Conservation (phyloP, 2,113 vertebrate species). For the Mastomys natalensis region DNA sequence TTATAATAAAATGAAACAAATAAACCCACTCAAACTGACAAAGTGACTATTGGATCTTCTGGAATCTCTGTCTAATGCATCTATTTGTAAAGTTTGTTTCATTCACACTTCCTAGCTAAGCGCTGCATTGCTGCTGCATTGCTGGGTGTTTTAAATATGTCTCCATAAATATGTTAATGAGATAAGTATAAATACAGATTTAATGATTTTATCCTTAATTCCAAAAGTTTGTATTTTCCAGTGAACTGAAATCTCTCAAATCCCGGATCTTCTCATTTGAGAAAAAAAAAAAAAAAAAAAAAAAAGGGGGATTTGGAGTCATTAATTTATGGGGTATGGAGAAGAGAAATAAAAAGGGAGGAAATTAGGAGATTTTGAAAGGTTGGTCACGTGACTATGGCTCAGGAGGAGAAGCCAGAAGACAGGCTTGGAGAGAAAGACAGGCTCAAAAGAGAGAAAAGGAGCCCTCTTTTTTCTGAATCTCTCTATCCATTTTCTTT, state of each 20-base stretch:
- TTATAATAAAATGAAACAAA: neutral
- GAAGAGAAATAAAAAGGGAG: neutral
- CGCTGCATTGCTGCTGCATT: slow-evolving; percentile 5
- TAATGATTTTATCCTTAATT: slow-evolving; percentile 18
- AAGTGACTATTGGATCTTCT: slow-evolving; percentile 46
- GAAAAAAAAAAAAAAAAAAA: neutral
- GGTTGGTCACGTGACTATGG: neutral
- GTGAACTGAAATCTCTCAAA: neutral
- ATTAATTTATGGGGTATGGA: neutral
- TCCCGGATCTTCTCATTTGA: neutral
- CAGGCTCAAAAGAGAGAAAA: too few relatives aligned
- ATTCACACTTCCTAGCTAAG: slow-evolving; percentile 31
- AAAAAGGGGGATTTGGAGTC: neutral
- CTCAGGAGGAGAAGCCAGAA: neutral
- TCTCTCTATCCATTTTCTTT: neutral
- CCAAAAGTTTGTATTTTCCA: slow-evolving; percentile 13
- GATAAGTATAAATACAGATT: slow-evolving; percentile 7
- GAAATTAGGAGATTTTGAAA: neutral
- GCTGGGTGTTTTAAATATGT: neutral
- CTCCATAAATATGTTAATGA: slow-evolving; percentile 45
- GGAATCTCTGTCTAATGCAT: slow-evolving; percentile 21
- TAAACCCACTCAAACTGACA: slow-evolving; percentile 1
- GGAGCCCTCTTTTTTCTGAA: neutral
- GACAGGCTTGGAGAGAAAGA: neutral
- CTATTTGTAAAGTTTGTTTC: slow-evolving; percentile 51